Base-by-base conservation (phyloP, 1,140 invertebrate genomes). In the Mactra quadrangularis region DNA sequence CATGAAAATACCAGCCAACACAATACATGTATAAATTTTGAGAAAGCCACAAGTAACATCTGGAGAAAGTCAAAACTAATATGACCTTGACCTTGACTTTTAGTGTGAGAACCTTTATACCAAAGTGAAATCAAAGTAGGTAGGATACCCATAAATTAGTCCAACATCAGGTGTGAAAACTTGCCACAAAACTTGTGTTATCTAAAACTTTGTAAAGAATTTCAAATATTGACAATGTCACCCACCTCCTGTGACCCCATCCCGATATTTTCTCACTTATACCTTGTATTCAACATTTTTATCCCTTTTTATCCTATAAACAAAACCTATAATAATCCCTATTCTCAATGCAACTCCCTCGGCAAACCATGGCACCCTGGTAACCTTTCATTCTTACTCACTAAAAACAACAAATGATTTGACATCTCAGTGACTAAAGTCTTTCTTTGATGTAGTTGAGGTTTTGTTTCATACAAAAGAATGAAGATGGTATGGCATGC, bases 271-370 rank as follows among this genome's bases (percentile, higher is more conserved):
- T 29, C n/a, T 55, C 50, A 57, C 55, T 72, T 72, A 72, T 72
- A 29, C 64, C 15, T 72, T 57, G 35, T 72, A 72, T 72, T 72
- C 50, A 72, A 7, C 6, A 15, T 33, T n/a, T 57, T 72, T 72
- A 55, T 55, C 53, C 70, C 50, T 29, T 64, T 72, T 72, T 72
- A 72, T 72, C 53, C 27, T 3, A 31, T 11, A 13, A 22, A 72
- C 70, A 72, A 72, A 72, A 72, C 70, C 70, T 38, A 50, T 72
- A 57, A 72, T 72, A 72, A 72, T 72, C 70, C 33, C 17, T 11
- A 33, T 7, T 55, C 55, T 55, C 38, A 52, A 41, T n/a, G 55
- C 53, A 55, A 45, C 50, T 57, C 41, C 29, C 70, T 13, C 13
- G n/a, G 3, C 52, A 71, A 57, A 57, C n/a, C 70, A 11, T 13